These are phyloP conservation scores for Clarias batrachus DNA, from an alignment of 2,113 vertebrate species.

Conservation along the genomic window DNA sequence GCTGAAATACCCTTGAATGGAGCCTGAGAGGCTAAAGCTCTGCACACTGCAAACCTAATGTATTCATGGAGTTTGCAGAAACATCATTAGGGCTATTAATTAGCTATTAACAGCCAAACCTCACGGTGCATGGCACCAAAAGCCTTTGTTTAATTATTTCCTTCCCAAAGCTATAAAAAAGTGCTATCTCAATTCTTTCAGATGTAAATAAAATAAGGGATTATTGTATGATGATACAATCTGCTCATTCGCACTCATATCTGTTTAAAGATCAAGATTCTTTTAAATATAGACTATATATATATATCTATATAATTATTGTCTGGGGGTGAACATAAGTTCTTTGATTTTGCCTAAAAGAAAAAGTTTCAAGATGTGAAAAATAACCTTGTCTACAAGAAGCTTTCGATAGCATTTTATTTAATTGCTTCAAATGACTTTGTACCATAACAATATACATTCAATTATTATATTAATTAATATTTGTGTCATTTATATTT, in stretches of 20 bases:
- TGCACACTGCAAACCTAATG: conserved; percentile 80
- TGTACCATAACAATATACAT: not conserved
- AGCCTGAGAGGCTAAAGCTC: conserved; percentile 74
- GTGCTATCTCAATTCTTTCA: conserved; percentile 23
- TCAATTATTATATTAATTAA: not conserved
- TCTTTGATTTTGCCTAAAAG: not conserved
- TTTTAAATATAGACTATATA: conserved; percentile 47
- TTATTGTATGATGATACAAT: conserved; percentile 24
- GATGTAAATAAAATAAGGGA: conserved; percentile 55
- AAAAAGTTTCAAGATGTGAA: not conserved
- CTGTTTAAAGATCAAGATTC: conserved; percentile 53
- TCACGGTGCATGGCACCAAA: conserved; percentile 41
- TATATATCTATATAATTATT: not conserved
- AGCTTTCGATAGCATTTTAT: not conserved
- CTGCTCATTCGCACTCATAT: not conserved
- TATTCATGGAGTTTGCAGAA: conserved; percentile 83
- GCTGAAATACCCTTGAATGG: conserved; percentile 88
- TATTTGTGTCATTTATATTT: not conserved
- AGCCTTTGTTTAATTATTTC: conserved; percentile 50
- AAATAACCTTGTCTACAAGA: not conserved
- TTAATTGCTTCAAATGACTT: no score
- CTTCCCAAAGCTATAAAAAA: conserved; percentile 55
- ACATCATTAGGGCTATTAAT: conserved; percentile 87
- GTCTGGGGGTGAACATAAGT: not conserved
- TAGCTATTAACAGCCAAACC: conserved; percentile 77